A percentile compares a stretch with the other conserved stretches of the same genome.
These are phyloP conservation scores for Mus pahari DNA, from an alignment of 2,113 vertebrate genomes.

Conservation along the genomic window DNA sequence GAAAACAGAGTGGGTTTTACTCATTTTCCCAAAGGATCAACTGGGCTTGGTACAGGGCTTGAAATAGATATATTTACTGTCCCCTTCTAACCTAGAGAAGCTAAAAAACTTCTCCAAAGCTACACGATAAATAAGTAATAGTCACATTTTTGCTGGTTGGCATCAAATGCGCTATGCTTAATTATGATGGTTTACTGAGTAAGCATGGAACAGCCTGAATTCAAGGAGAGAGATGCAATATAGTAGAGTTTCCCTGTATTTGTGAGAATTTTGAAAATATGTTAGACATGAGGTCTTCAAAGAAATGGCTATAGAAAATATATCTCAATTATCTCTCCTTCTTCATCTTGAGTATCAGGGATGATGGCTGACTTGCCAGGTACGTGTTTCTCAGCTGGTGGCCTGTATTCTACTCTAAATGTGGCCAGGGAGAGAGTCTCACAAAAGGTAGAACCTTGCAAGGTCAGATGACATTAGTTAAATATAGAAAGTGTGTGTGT, in stretches of 20 bases:
- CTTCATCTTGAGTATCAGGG: neutral
- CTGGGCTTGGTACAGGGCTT: neutral
- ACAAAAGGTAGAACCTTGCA: neutral
- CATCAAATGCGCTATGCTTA: neutral
- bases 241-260: neutral
- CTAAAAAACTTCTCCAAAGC: neutral
- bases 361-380: neutral
- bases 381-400: neutral
- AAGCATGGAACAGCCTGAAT: neutral
- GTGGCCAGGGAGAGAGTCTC: neutral
- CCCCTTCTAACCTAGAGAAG: slow-evolving; percentile 21
- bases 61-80: neutral
- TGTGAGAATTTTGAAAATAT: slow-evolving; percentile 28
- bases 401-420: neutral
- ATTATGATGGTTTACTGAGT: neutral
- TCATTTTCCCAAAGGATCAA: neutral
- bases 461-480: neutral
- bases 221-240: neutral
- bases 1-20: neutral
- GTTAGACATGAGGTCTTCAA: neutral
- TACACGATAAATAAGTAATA: slow-evolving; percentile 9
- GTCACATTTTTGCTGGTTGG: slow-evolving; percentile 6
- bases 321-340: neutral
- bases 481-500: neutral
- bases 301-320: neutral